Evolutionary conservation across 2,797 vertebrate genomes (phyloP), one percentile per base, ranked within the genome.

Genomic region (Cyclura pinguis): DNA sequence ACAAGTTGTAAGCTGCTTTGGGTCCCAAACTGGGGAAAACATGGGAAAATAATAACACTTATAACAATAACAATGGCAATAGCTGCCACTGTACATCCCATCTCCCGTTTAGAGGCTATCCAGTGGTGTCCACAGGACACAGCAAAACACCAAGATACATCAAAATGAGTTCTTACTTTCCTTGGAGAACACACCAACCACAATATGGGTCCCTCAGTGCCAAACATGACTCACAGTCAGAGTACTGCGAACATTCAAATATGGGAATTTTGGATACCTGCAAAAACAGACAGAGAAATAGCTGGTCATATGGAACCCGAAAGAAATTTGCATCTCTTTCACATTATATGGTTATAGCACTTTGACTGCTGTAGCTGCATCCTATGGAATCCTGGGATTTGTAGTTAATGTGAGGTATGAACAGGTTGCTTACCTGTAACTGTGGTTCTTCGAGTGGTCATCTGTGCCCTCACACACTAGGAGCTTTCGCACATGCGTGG

Each of bases 181-280:
- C 99, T 78, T 98, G 98, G 89, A 99, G 98, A 92, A 99, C 98
- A 95, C 99, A 99, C 99, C 99, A 99, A 89, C 99, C 99, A 86
- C 99, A 99, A 95, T 99, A 99, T 0, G 99, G 99, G 96, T 99
- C 99, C 55, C 97, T 98, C 91, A 98, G 97, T 14, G 97, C 97
- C 85, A 99, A 97, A 86, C 99, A 99, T 67, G 99, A 98, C 29
- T 97, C 97, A 83, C 99, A 99, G 96, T 99, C 98, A 4, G 93
- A 93, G 93, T 98, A 98, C 87, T 98, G 96, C 84, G 98, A 97
- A 96, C 99, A 99, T 95, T 99, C 98, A 13, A 98, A 97, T 95
- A 99, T 98, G 0, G 99, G 98, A 94, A 98, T 98, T 95, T 98
- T 99, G 95, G 98, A 97, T 77, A 99, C 97, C 99, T 99, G 95